Evolutionary conservation across 2,797 vertebrate species (phyloP), one percentile per base, ranked within the genome.

Genomic region (Mionectes olivaceus): DNA sequence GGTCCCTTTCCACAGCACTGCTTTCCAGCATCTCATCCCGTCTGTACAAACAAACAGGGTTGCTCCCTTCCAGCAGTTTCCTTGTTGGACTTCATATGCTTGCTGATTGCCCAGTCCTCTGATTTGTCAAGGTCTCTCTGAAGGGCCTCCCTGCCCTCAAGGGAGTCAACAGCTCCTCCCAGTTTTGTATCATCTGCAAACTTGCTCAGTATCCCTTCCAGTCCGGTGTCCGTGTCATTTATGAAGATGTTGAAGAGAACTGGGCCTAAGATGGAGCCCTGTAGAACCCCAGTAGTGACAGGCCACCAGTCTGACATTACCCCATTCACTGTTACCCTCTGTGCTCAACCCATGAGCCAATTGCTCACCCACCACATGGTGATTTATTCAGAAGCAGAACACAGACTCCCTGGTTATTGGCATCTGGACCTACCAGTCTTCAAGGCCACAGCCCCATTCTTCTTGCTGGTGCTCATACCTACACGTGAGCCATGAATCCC

Each of bases 401-500:
- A 83, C n/a, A 43, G 44, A 28, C 10, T 91, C 23, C 11, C 18
- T 35, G 15, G 17, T 0, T 80, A 59, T 32, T 80, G 35, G 30
- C 14, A 50, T 25, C 25, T 44, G 47, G 9, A 3, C 28, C 9
- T 12, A 25, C 2, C 21, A 50, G 27, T 6, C 49, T 53, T 46
- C 13, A 37, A 68, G 41, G 10, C 12, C 30, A 49, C 24, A 64
- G 24, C 7, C 11, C 15, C 11, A 13, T 60, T 56, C 24, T 59
- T 47, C 37, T 71, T 73, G 23, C 63, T 50, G 33, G 11, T 33
- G 19, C 32, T 70, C 28, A 37, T 11, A 43, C 10, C 9, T 39
- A 19, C 12, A 5, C 7, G 7, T 7, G 33, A 65, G 25, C 27
- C 8, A 13, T 12, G 27, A 37, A n/a, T 41, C 9, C 0, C 1